Conservation (phyloP, 2,797 vertebrate species). For the Onychomys leucogaster region DNA sequence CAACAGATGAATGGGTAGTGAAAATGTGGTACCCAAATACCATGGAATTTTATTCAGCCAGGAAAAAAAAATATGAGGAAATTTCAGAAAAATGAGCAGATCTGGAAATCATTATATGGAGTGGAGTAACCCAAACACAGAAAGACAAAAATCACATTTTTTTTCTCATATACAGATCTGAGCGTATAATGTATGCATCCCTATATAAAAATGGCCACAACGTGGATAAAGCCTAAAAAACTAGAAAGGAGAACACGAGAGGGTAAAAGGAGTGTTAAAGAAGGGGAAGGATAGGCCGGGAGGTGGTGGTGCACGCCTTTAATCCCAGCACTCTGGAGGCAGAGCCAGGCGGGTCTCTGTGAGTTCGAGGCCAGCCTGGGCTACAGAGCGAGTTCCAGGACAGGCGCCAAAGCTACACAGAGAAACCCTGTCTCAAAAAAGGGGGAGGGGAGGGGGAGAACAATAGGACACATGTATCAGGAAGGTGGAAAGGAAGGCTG, state of each 20-base stretch:
- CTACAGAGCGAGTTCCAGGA: too few species aligned
- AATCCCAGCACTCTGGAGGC: too few species aligned
- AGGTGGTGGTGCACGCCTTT: too few species aligned
- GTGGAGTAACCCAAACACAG: neutral
- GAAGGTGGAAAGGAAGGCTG: neutral
- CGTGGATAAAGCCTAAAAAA: neutral
- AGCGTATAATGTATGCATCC: neutral
- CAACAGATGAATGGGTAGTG: neutral
- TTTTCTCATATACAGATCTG: neutral
- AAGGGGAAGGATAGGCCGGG: neutral
- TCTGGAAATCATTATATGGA: neutral
- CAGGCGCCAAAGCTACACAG: too few species aligned
- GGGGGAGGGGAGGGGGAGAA: accelerated
- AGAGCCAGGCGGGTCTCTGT: too few species aligned
- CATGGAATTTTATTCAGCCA: neutral
- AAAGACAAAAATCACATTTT: neutral
- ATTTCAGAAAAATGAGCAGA: neutral
- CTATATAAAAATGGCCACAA: neutral
- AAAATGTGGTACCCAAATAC: too few species aligned
- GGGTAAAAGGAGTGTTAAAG: neutral
- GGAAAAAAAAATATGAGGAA: neutral
- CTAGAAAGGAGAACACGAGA: neutral
- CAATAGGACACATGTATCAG: too few species aligned
- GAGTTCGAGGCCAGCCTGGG: too few species aligned
- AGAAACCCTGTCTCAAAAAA: too few species aligned